Evolutionary conservation across 2,113 vertebrate species (phyloP), one percentile per base, ranked within the genome.

Genomic region (Cyphomyrus plagiostoma): DNA sequence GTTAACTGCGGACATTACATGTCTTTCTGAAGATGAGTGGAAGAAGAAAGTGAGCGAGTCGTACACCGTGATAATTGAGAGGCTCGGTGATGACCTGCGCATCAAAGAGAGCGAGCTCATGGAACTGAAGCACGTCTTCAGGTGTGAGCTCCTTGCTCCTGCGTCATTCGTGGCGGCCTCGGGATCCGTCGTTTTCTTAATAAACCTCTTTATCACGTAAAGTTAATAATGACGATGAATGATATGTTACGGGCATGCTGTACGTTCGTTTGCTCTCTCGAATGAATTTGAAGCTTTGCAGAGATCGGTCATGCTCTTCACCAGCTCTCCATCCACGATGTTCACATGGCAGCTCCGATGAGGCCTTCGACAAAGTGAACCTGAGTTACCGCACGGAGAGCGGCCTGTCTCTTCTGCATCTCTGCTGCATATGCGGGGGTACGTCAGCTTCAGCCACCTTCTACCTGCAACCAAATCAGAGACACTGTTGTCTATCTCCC

Each of bases 41-140:
- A 99, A 99, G 96, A 99, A 99, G 95, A 99, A 99, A 91, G 97
- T 99, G 85, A 96, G 95, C 13, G 98, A 99, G 94, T 98, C 98
- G 0, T 99, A 99, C 26, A 91, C 96, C 66, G 94, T 97, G 30
- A 97, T 97, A 91, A 91, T 95, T 0, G 97, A 98, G 90, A 95
- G 95, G 86, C 49, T 99, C 92, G 96, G 98, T 89, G 97, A 98
- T n/a, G 97, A 99, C 91, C 94, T 98, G 88, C 95, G 93, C 48
- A 94, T 99, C 87, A 97, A 97, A 94, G 98, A 98, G 19, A 96
- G 95, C 9, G 97, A 98, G 91, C 91, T 97, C 26, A 88, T 70
- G 3, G 97, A 99, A 49, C 93, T 99, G 88, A 95, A 95, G 66
- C 96, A 97, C 0, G 97, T 98, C 87, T 99, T 99, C 93, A 97